A percentile compares a stretch with the other conserved stretches of the same genome.
Evolutionary conservation across 37 sponge, comb jelly and placozoan genomes (phyloP).

Genomic region (Corticium candelabrum): DNA sequence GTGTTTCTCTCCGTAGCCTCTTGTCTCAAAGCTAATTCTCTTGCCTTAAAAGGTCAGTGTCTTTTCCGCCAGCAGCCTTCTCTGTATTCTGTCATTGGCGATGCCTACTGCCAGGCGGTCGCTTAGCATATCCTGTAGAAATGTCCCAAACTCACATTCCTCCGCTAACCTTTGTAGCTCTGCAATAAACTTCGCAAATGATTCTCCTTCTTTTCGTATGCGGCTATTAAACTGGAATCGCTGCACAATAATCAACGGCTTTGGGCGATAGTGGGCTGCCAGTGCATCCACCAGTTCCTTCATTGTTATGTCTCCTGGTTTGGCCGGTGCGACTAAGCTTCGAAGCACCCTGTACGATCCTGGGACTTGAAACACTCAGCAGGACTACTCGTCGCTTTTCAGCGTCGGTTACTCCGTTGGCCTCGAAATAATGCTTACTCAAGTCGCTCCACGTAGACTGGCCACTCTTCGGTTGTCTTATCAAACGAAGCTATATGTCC

Average conservation of each 20-base stretch:
- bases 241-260: conserved; percentile 16
- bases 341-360: conserved; percentile 8
- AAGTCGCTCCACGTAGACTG: no score
- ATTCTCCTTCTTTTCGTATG: conserved; percentile 12
- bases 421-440: conserved; percentile 9
- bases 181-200: conserved; percentile 22
- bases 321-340: conserved; percentile 5
- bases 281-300: conserved; percentile 6
- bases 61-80: conserved; percentile 10
- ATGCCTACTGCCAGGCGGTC: conserved; percentile 27
- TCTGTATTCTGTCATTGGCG: not conserved
- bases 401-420: conserved; percentile 11
- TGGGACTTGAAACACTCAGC: no score
- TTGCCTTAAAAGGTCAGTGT: conserved; percentile 29
- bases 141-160: conserved; percentile 19
- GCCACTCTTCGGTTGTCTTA: no score
- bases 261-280: conserved; percentile 6
- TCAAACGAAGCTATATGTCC: no score
- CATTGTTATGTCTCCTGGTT: conserved; percentile 16
- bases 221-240: conserved; percentile 18
- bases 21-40: no score
- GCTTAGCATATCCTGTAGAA: conserved; percentile 16
- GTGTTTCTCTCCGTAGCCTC: no score
- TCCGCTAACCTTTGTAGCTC: conserved; percentile 6
- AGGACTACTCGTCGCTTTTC: conserved; percentile 10